Conservation (phyloP, 2,113 vertebrate species). For the Laticauda colubrina region DNA sequence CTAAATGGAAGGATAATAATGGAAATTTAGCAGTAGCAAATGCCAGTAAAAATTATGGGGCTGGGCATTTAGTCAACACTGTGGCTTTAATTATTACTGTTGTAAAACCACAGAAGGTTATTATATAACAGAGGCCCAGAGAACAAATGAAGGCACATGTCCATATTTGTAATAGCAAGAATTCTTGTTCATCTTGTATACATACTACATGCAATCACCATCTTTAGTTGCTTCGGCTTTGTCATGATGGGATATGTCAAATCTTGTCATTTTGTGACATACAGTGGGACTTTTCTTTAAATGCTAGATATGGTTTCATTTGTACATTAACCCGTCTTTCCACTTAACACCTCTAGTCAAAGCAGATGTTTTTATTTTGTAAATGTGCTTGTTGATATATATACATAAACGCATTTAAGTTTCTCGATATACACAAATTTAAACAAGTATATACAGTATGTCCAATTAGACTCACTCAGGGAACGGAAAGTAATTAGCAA, state of each 20-base stretch:
- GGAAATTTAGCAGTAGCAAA: slow-evolving; percentile 30
- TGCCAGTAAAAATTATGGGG: slow-evolving; percentile 21
- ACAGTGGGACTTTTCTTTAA: slow-evolving; percentile 40
- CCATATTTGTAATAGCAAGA: background rate
- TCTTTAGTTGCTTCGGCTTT: background rate
- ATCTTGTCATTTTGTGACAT: slow-evolving; percentile 6
- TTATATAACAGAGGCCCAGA: slow-evolving; percentile 24
- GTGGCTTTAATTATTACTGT: slow-evolving; percentile 14
- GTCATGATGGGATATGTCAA: slow-evolving; percentile 12
- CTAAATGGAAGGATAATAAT: slow-evolving; percentile 13
- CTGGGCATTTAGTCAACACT: slow-evolving; percentile 28
- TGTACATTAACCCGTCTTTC: slow-evolving; percentile 24
- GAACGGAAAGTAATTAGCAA: background rate
- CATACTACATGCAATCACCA: background rate
- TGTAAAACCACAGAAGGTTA: background rate
- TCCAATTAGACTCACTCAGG: background rate
- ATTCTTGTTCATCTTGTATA: background rate
- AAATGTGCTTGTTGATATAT: background rate
- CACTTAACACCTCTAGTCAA: background rate
- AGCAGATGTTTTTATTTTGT: background rate
- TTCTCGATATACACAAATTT: background rate
- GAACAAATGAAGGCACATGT: slow-evolving; percentile 5
- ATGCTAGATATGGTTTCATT: slow-evolving; percentile 22
- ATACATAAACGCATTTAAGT: background rate
- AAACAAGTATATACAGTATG: background rate